Conservation (phyloP, 2,797 vertebrate species). For the Chromis chromis region DNA sequence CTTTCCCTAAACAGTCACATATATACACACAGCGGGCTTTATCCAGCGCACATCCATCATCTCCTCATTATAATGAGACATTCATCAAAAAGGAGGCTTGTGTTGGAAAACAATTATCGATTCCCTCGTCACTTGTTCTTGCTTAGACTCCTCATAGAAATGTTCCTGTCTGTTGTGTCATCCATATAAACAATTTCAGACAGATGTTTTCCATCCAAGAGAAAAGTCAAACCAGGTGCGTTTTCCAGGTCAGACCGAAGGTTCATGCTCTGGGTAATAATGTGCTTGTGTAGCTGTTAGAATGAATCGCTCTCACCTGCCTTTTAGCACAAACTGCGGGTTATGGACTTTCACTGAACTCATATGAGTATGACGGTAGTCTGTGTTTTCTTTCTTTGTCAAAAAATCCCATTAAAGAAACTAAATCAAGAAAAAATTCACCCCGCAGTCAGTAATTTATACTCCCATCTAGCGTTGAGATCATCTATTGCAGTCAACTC, state of each 20-base stretch:
- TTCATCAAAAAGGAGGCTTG: slow-evolving; percentile 62
- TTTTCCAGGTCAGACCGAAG: slow-evolving; percentile 12
- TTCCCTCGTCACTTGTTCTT: slow-evolving; percentile 38
- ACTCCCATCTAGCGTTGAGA: no score
- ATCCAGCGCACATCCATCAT: slow-evolving; percentile 67
- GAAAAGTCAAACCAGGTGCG: slow-evolving; percentile 1
- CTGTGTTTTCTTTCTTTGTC: no score
- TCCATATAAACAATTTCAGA: slow-evolving; percentile 23
- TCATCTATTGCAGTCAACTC: no score
- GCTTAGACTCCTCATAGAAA: slow-evolving; percentile 16
- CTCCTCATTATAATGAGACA: slow-evolving; percentile 69
- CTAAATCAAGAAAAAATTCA: no score
- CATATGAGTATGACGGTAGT: no score
- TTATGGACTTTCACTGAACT: no score
- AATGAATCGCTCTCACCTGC: not conserved
- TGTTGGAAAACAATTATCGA: slow-evolving; percentile 60
- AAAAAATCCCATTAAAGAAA: no score
- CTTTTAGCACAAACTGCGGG: not conserved
- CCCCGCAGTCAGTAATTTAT: no score
- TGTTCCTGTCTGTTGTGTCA: slow-evolving; percentile 1
- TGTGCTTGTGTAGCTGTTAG: not conserved
- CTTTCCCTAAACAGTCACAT: slow-evolving; percentile 64
- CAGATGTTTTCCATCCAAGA: slow-evolving; percentile 20
- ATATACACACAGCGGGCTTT: slow-evolving; percentile 54
- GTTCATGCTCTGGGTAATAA: not conserved